phyloP scores from a whole-genome alignment of 2,797 vertebrate species.

The Notolepis coatsorum region DNA sequence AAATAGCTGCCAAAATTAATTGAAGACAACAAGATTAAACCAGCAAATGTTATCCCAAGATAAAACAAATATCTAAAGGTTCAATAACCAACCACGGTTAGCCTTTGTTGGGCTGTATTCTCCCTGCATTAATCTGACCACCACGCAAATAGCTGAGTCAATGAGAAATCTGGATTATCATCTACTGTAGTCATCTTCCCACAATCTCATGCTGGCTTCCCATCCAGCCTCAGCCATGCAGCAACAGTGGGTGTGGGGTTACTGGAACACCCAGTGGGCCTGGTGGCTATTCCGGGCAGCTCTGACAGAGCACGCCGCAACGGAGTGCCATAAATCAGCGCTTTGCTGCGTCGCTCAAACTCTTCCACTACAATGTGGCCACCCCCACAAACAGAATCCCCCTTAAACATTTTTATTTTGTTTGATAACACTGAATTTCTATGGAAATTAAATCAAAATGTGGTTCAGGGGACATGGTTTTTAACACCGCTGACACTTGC shows the following conservation, averaged over 20 bases:
- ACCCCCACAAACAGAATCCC: background rate
- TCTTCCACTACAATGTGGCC: slow-evolving; percentile 6
- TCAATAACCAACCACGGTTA: background rate
- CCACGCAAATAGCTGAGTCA: background rate
- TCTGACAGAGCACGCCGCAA: background rate
- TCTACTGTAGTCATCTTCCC: background rate
- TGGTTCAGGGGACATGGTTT: background rate
- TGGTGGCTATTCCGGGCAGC: slow-evolving; percentile 14
- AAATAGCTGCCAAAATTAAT: too few relatives aligned
- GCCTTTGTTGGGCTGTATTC: background rate
- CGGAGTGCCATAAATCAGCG: slow-evolving; percentile 6
- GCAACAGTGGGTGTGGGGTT: slow-evolving; percentile 31
- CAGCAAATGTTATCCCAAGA: too few relatives aligned
- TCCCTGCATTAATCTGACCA: slow-evolving; percentile 23
- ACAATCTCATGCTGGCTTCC: slow-evolving; percentile 6
- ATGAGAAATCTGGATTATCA: slow-evolving; percentile 10
- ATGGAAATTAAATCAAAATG: slow-evolving; percentile 34
- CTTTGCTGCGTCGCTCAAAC: background rate
- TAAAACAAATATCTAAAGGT: too few relatives aligned
- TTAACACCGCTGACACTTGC: background rate
- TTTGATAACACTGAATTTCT: slow-evolving; percentile 13
- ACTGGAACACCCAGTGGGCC: slow-evolving; percentile 9
- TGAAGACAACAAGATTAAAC: too few relatives aligned
- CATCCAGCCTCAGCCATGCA: slow-evolving; percentile 7
- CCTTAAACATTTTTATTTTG: slow-evolving; percentile 15